Conservation (phyloP, 2,797 vertebrate species). For the Sebastolobus altivelis region DNA sequence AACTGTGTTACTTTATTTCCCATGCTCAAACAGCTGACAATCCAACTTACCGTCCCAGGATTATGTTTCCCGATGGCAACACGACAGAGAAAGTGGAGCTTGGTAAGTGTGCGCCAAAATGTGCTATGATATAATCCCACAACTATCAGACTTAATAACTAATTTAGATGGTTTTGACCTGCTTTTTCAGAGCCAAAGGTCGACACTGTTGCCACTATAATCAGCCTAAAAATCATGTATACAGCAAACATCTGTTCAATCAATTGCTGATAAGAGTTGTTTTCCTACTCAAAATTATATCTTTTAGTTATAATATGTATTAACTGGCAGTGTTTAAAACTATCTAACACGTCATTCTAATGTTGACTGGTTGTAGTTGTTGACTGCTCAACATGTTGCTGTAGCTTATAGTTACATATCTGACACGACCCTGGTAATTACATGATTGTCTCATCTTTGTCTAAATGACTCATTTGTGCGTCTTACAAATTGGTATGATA, state of each 20-base stretch:
- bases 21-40: slow-evolving; percentile 37
- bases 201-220: neutral
- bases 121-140: neutral
- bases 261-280: neutral
- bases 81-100: slow-evolving; percentile 63
- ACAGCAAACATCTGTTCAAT: neutral
- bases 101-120: slow-evolving; percentile 59
- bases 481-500: neutral
- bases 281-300: neutral
- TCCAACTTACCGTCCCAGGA: slow-evolving; percentile 12
- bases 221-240: neutral
- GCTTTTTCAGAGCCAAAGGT: neutral
- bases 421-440: neutral
- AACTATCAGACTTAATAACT: neutral
- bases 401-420: neutral
- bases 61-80: slow-evolving; percentile 45
- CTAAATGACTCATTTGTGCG: neutral
- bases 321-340: neutral
- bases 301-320: neutral
- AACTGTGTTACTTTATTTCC: slow-evolving; percentile 20
- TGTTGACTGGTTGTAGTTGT: neutral
- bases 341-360: neutral
- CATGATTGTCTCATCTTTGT: neutral
- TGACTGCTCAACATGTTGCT: slow-evolving; percentile 1
- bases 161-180: neutral